Base-by-base conservation (phyloP, 2,113 vertebrate genomes). In the Oophaga pumilio region DNA sequence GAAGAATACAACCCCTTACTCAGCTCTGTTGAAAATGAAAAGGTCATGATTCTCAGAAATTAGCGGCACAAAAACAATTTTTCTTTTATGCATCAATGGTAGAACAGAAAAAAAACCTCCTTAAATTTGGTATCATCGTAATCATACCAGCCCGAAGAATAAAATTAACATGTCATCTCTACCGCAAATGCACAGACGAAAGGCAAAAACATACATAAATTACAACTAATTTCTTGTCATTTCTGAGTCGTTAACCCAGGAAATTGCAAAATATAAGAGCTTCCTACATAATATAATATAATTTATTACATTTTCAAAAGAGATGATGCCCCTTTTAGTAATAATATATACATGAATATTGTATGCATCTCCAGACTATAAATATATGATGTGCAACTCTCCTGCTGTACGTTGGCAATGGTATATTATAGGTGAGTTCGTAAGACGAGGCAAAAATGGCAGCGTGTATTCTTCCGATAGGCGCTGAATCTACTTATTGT, bases 291-390 rank as follows among this genome's bases (percentile, higher is more conserved):
- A 17, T 43, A 73, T 43, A 73, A 43, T 49, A 43, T 18, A 18
- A 49, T 73, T 73, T 73, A 73, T 73, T 73, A 49, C 69, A 73
- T 17, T 17, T 14, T 17, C 24, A 69, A 24, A 15, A 69, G 68
- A 28, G 26, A 73, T 17, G 69, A 73, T 33, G 69, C 15, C 18
- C 15, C 68, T 73, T 73, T 73, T 49, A 43, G 69, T 8, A 26
- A 64, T n/a, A 68, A 13, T n/a, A 10, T 66, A n/a, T 71, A 71
- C 68, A 71, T 71, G 68, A 71, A 71, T 71, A 71, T 73, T 49
- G 26, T 17, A 73, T 73, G 69, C 14, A 26, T 1, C 64, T 12
- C 64, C 8, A 73, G 28, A 73, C 69, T 8, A 43, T 49, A 20
- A 43, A 49, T 73, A 43, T 4, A 8, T 20, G 8, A 73, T 18